Evolutionary conservation across 2,797 vertebrate species (phyloP), one percentile per base, ranked within the genome.

Genomic region (Austrolebias charrua): DNA sequence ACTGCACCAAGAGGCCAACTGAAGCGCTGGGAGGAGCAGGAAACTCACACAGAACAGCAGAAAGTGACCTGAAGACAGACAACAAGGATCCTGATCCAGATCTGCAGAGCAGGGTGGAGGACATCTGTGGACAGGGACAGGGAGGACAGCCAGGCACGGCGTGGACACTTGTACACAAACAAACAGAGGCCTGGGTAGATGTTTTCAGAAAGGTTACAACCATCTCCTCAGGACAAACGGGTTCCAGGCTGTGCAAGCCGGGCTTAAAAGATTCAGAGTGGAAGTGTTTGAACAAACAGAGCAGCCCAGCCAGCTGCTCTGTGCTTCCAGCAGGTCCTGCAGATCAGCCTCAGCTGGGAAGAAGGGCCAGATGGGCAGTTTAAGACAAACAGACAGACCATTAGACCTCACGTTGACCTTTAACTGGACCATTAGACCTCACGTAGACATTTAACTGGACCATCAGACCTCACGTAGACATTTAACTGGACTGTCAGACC

Each of bases 221-320:
- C 57, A 69, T 56, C 53, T 69, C 19, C 28, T 48, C 54, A 58
- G 64, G 44, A 55, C 48, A 67, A 67, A 67, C 59, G 49, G 7
- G 1, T 13, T 12, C 20, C 55, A 33, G 20, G 6, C 44, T 11
- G 20, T 6, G 24, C 16, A 35, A 10, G 13, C 16, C 0, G 5
- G 20, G 50, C 31, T 57, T 49, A 52, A 53, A 5, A 9, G 53
- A 53, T 38, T 57, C 28, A 4, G 49, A 60, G 73, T 68, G 77
- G 60, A 72, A 64, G 42, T 57, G 61, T 61, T 64, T 35, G 67
- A 61, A 52, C 70, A 55, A 40, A 80, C 67, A 53, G 40, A 55
- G 70, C 77, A 80, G 72, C 69, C 73, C 75, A 59, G 77, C 82
- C 72, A 86, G 78, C 76, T 73, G 79, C 35, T 55, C 77, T 76